Evolutionary conservation across 2,113 vertebrate genomes (phyloP), one percentile per base, ranked within the genome.

Genomic region (Zosterops hypoxanthus): DNA sequence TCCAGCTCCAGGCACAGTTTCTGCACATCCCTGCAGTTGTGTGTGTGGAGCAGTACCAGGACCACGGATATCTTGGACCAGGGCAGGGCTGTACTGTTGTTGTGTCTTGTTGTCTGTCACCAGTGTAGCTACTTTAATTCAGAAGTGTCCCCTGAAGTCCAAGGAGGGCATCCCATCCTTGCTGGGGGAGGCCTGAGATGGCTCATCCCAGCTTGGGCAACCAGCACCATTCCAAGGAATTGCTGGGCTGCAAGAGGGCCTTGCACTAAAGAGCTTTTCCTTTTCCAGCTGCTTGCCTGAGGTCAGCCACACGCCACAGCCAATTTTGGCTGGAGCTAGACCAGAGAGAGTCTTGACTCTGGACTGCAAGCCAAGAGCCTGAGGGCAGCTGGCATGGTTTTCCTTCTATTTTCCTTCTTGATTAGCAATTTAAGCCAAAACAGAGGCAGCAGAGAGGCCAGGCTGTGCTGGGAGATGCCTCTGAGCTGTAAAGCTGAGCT

Each of bases 351-450:
- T 11, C 85, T 91, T 65, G 39, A 39, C 76, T 95, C 55, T 28
- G 29, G 29, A 90, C 66, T 73, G 42, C 50, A 86, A 93, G 93
- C 92, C 92, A 94, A 60, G 82, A 95, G 92, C 82, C 80, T 57
- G 66, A 77, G 60, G 88, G 85, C 9, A 17, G 65, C 69, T 86
- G 94, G 94, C 86, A 34, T 49, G 57, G 52, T 59, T 82, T 22
- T 39, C 56, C 65, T 34, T 53, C 70, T 16, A 1, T 49, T 82
- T 75, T 92, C 53, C 77, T 82, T 26, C 56, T 95, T 93, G 70
- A 94, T 92, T 21, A 89, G 69, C 19, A 46, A 84, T 85, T 57
- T 31, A 22, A 84, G 85, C 90, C 84, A 94, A 89, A 94, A 81
- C 66, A n/a, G 88, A 94, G n/a, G 64, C 80, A 76, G 85, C 28